Percentiles rank a stretch among this genome's conserved stretches.
Conservation (phyloP, 2,888 invertebrate genomes). For the Myopa tessellatipennis region DNA sequence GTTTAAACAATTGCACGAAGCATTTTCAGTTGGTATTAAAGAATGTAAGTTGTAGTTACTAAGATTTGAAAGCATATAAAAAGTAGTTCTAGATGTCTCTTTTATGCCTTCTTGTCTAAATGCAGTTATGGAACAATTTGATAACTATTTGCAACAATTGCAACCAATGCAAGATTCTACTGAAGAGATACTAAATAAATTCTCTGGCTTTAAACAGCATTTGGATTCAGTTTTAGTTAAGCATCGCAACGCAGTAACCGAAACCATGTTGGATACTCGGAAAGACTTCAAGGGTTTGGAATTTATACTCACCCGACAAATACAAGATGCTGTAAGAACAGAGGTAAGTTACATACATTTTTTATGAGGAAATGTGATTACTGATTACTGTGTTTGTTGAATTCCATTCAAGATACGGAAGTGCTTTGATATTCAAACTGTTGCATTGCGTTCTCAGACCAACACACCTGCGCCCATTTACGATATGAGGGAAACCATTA, state of each 20-base stretch:
- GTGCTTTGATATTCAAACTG: conserved; percentile 73
- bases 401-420: conserved; percentile 58
- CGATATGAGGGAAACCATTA: conserved; percentile 76
- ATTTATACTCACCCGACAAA: conserved; percentile 60
- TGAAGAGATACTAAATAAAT: conserved; percentile 62
- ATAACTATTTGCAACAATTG: conserved; percentile 69
- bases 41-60: conserved; percentile 75
- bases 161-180: conserved; percentile 63
- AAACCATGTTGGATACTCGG: conserved; percentile 63
- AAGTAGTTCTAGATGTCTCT: neutral
- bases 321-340: conserved; percentile 63
- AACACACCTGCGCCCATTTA: conserved; percentile 79
- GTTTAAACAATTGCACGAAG: conserved; percentile 89
- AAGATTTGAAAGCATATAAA: neutral
- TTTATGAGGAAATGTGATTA: neutral
- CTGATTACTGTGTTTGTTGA: neutral
- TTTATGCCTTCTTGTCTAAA: neutral
- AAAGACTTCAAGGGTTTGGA: conserved; percentile 66
- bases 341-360: conserved; percentile 54
- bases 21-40: conserved; percentile 88
- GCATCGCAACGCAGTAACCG: conserved; percentile 62
- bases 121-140: conserved; percentile 70
- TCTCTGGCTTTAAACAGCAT: conserved; percentile 61
- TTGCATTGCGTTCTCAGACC: conserved; percentile 76
- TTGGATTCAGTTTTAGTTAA: conserved; percentile 60